These are phyloP conservation scores for Edolisoma coerulescens DNA, from an alignment of 2,113 vertebrate species.

Conservation along the genomic window DNA sequence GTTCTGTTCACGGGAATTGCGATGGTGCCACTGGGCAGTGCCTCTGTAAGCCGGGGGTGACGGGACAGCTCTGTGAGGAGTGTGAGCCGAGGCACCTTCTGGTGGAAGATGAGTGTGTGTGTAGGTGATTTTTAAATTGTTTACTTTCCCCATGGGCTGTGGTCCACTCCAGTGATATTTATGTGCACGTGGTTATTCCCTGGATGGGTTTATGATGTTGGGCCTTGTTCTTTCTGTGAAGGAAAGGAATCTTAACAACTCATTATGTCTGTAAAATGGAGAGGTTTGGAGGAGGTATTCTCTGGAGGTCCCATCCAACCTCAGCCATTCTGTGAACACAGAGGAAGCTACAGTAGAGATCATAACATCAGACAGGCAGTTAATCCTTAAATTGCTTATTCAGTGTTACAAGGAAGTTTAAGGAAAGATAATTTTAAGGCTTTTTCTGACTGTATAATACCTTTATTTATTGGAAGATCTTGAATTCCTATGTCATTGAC, in stretches of 20 bases:
- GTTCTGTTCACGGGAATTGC: constrained; percentile 77
- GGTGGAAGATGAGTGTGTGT: constrained; percentile 77
- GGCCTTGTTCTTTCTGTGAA: neutral
- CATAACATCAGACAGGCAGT: neutral
- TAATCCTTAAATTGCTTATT: neutral
- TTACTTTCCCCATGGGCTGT: neutral
- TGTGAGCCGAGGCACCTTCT: constrained; percentile 83
- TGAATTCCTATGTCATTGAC: neutral
- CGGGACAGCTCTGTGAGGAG: constrained; percentile 80
- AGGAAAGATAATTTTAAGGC: neutral
- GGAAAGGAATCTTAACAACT: neutral
- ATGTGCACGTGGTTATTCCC: fast-evolving
- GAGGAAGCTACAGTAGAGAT: neutral
- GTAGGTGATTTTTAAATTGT: constrained; percentile 73
- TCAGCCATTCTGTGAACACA: neutral
- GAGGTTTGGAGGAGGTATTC: neutral
- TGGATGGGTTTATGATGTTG: neutral
- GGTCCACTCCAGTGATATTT: neutral
- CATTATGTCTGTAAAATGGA: neutral
- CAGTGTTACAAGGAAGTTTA: neutral
- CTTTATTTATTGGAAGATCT: neutral
- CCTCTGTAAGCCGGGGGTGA: constrained; percentile 80
- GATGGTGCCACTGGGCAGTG: constrained; percentile 80
- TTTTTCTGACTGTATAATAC: neutral
- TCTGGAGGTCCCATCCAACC: neutral